Percentiles rank a stretch among this genome's conserved stretches.
Conservation (phyloP, 2,113 vertebrate genomes). For the Regulus satrapa region DNA sequence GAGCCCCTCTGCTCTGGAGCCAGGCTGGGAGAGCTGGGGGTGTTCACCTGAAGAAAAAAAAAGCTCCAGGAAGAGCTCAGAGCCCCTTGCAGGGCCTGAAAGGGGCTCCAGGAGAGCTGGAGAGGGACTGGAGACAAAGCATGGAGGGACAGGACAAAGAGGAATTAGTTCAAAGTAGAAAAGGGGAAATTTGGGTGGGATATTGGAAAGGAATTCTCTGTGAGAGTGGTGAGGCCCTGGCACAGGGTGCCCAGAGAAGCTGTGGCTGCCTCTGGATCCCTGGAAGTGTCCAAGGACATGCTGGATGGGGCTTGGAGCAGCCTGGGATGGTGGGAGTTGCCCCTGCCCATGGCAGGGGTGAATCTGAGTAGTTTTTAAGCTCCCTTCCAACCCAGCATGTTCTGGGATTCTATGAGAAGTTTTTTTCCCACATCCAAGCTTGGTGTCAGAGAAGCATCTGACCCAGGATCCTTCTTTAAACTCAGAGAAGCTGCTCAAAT, state of each 20-base stretch:
- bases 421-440: not conserved
- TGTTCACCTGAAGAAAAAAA: not conserved
- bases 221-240: not conserved
- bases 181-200: accelerated
- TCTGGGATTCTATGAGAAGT: not conserved
- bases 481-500: not conserved
- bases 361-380: accelerated
- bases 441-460: not conserved
- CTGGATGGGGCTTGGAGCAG: accelerated
- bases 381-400: not conserved
- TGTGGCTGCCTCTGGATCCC: not conserved
- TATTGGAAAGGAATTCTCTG: accelerated
- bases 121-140: not conserved
- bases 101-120: not conserved
- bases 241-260: not conserved
- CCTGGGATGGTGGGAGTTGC: accelerated
- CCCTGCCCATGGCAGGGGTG: not conserved
- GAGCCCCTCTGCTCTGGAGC: not conserved
- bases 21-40: not conserved
- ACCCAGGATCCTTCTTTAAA: not conserved
- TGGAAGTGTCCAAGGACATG: not conserved
- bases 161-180: not conserved
- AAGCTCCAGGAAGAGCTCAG: not conserved
- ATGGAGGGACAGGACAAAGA: accelerated
- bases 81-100: not conserved